Base-by-base conservation (phyloP, 2,113 vertebrate genomes). In the Abramis brama region DNA sequence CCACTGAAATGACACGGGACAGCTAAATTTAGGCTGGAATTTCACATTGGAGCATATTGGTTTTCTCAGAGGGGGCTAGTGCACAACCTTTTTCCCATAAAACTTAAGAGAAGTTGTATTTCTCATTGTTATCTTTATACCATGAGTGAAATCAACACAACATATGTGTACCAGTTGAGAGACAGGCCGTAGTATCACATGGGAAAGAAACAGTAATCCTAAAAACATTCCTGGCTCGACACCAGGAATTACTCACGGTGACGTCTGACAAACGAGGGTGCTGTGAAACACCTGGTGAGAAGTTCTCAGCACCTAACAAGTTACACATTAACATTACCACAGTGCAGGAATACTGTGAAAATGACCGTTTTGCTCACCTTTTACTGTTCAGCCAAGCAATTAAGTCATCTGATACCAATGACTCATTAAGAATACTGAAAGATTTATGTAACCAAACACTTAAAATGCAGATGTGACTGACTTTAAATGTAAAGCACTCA, bases 11-110 rank as follows among this genome's bases (percentile, higher is more conserved):
- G 80, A 76, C 89, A 79, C 82, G 84, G 91, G 81, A 62, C 84
- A 83, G 89, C 91, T 95, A 93, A 95, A 92, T 94, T 94, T 94
- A 95, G 93, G 88, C 86, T 90, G 90, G 85, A 89, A 91, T 93
- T 93, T 94, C 90, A 91, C 90, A 92, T 87, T 86, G 89, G 89
- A 86, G 87, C 86, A 88, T 89, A 77, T 80, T 86, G 88, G 89
- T 88, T 92, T 91, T 94, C 93, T 92, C 93, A 88, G 89, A 93
- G 93, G 92, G 91, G 91, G 89, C 89, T 82, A 10, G 39, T 68
- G 5, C 74, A 86, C 82, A 79, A 80, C 17, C 43, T 68, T 79
- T 93, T 95, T 95, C 93, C 93, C 94, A 95, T 93, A 93, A 89
- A 85, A 85, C 85, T 86, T 88, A 71, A 30, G 50, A 45, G 6